A percentile compares a stretch with the other conserved stretches of the same genome.
Evolutionary conservation across 2,888 invertebrate species (phyloP).

Genomic region (Sepiola atlantica): DNA sequence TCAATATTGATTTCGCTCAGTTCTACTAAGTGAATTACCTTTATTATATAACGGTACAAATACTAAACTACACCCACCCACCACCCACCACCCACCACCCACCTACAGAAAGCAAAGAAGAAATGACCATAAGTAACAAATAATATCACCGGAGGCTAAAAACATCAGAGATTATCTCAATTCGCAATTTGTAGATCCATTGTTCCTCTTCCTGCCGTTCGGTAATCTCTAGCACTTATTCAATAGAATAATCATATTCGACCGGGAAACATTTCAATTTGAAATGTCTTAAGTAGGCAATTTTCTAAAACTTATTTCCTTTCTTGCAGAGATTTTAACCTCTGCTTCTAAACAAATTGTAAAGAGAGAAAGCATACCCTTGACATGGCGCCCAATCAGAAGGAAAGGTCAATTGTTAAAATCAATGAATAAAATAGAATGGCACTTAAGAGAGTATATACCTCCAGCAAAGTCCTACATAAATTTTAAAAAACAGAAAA

Average conservation of each 20-base stretch:
- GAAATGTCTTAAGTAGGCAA: neutral
- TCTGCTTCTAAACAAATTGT: neutral
- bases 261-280: neutral
- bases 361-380: no score
- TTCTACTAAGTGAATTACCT: neutral
- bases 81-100: no score
- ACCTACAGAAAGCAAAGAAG: neutral
- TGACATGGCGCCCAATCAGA: no score
- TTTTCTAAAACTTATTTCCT: neutral
- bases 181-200: neutral
- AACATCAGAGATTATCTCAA: neutral
- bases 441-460: no score
- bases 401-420: no score
- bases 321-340: neutral
- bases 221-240: neutral
- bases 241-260: neutral
- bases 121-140: neutral
- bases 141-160: neutral
- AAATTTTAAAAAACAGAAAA: no score
- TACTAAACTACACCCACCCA: neutral
- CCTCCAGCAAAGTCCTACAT: no score
- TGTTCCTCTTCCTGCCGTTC: neutral
- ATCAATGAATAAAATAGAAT: no score
- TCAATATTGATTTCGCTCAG: neutral
- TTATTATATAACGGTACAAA: neutral